Evolutionary conservation across 1,140 invertebrate genomes (phyloP).

Genomic region (Bradynema listronoti): DNA sequence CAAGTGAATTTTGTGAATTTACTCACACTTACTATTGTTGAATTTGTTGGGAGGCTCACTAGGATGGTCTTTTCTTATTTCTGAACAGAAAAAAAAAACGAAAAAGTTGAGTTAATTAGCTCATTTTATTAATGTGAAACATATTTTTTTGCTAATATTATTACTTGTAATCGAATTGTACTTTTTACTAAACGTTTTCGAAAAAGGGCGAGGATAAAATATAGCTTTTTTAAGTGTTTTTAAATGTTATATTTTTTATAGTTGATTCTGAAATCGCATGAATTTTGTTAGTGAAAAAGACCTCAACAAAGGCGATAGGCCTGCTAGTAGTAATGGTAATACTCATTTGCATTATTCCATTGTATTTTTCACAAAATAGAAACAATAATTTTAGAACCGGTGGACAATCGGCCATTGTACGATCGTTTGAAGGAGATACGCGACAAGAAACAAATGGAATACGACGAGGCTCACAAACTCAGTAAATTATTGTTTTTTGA

Average conservation of each 20-base stretch:
- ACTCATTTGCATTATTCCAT: neutral
- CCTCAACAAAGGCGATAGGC: constrained; percentile 14
- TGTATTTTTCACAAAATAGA: neutral
- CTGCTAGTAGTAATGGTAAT: neutral
- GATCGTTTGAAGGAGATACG: constrained; percentile 84
- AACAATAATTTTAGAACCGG: constrained; percentile 50
- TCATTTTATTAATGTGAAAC: too few relatives aligned
- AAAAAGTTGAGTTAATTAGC: too few relatives aligned
- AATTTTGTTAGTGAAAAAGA: constrained; percentile 45
- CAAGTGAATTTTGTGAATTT: too few relatives aligned
- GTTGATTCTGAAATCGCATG: constrained; percentile 13
- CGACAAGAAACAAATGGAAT: constrained; percentile 79
- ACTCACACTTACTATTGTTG: too few relatives aligned
- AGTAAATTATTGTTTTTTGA: constrained; percentile 66
- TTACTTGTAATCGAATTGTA: too few relatives aligned
- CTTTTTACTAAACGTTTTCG: too few relatives aligned
- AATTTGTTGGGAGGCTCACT: too few relatives aligned
- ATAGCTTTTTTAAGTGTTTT: neutral
- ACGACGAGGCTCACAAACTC: constrained; percentile 83
- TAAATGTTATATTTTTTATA: neutral
- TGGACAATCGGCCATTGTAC: constrained; percentile 74
- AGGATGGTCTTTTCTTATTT: too few relatives aligned
- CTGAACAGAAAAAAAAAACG: too few relatives aligned
- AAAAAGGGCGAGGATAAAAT: too few relatives aligned
- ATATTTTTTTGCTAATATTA: too few relatives aligned